These are phyloP conservation scores for Drosophila bipectinata DNA, from an alignment of 1,140 invertebrate species.

Conservation along the genomic window DNA sequence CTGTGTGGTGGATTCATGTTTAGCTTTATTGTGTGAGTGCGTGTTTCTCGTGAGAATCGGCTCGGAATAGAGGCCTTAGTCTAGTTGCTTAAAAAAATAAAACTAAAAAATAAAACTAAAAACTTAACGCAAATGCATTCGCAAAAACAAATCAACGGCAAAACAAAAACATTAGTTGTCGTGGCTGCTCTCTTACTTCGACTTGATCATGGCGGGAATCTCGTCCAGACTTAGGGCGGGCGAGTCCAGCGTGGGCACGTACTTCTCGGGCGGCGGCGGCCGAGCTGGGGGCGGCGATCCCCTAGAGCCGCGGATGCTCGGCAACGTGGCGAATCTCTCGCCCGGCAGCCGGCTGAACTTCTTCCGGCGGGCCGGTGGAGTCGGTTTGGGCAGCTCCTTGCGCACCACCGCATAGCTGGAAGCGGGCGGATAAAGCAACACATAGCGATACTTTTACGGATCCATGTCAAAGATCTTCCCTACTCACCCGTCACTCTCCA, in stretches of 20 bases:
- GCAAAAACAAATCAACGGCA: slow-evolving; percentile 55
- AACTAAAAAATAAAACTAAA: slow-evolving; percentile 33
- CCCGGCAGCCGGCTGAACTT: slow-evolving; percentile 83
- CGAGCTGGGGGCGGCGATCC: slow-evolving; percentile 77
- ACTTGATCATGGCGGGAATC: slow-evolving; percentile 63
- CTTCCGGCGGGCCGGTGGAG: slow-evolving; percentile 85
- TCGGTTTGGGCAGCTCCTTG: slow-evolving; percentile 85
- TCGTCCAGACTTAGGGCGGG: slow-evolving; percentile 69
- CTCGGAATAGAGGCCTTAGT: slow-evolving; percentile 45
- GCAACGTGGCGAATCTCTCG: slow-evolving; percentile 85
- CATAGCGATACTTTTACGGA: slow-evolving; percentile 38
- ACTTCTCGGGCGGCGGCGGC: slow-evolving; percentile 67
- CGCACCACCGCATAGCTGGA: slow-evolving; percentile 83
- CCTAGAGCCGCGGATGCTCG: slow-evolving; percentile 84
- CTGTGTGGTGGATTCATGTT: slow-evolving; percentile 68
- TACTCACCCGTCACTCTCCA: slow-evolving; percentile 85
- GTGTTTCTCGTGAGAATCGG: slow-evolving; percentile 31
- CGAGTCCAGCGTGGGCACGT: slow-evolving; percentile 70
- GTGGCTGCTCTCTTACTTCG: slow-evolving; percentile 67
- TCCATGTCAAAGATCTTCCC: slow-evolving; percentile 3
- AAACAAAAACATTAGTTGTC: slow-evolving; percentile 38
- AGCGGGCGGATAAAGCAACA: slow-evolving; percentile 55
- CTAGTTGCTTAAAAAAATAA: slow-evolving; percentile 43
- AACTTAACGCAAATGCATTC: slow-evolving; percentile 75
- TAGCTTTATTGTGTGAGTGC: slow-evolving; percentile 39